Evolutionary conservation across 2,888 invertebrate species (phyloP).

Genomic region (Ichneumoninae sp.): DNA sequence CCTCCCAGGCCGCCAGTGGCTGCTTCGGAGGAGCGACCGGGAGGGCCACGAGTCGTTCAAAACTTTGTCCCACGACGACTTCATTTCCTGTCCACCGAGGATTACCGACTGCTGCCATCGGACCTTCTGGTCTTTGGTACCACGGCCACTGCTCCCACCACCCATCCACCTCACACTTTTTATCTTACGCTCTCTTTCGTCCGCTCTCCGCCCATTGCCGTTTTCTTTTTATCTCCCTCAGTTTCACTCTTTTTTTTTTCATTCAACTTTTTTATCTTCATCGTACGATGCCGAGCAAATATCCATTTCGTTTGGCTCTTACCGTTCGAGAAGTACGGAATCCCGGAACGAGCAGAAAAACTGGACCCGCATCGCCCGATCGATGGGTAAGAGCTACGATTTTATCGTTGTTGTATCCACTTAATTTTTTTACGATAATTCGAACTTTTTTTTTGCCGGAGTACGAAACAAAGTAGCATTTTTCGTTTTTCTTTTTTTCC

Average conservation of each 20-base stretch:
- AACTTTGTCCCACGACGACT: slow-evolving; percentile 70
- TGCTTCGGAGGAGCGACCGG: slow-evolving; percentile 46
- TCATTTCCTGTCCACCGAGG: slow-evolving; percentile 70
- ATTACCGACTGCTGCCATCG: slow-evolving; percentile 62
- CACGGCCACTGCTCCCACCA: background rate
- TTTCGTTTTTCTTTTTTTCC: background rate
- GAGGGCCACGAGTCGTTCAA: slow-evolving; percentile 68
- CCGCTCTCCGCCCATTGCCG: slow-evolving; percentile 19
- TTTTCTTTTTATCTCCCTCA: slow-evolving; percentile 10
- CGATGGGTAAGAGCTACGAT: background rate
- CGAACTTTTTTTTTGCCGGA: too few species aligned
- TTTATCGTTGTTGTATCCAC: background rate
- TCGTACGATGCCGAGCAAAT: slow-evolving; percentile 51
- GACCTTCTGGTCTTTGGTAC: slow-evolving; percentile 31
- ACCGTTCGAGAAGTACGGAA: background rate
- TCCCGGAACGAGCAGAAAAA: slow-evolving; percentile 20
- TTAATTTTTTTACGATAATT: background rate
- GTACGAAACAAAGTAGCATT: background rate
- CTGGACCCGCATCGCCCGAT: background rate
- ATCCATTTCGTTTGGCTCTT: slow-evolving; percentile 49
- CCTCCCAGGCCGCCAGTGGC: slow-evolving; percentile 1
- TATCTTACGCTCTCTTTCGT: slow-evolving; percentile 33
- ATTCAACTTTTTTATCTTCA: slow-evolving; percentile 38
- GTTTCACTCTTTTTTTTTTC: slow-evolving; percentile 21
- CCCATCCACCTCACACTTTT: slow-evolving; percentile 39